Percentiles rank a stretch among this genome's conserved stretches.
Evolutionary conservation across 2,797 vertebrate genomes (phyloP).

Genomic region (Enteromius viviparus): DNA sequence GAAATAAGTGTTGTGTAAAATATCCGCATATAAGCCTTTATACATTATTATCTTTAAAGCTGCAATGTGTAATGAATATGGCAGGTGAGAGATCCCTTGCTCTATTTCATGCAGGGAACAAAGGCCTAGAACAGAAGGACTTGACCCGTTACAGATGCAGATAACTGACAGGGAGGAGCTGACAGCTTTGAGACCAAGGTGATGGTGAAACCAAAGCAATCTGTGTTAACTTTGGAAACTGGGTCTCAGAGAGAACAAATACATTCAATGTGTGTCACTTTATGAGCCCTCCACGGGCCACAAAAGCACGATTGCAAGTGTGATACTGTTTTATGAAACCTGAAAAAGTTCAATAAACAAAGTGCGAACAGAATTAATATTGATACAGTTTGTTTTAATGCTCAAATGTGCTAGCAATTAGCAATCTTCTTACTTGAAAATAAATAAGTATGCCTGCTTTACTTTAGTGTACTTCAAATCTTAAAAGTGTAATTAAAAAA

Average conservation of each 20-base stretch:
- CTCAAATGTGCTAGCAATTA: background rate
- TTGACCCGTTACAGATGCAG: slow-evolving; percentile 60
- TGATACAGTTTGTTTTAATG: background rate
- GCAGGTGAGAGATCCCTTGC: slow-evolving; percentile 30
- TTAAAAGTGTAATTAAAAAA: background rate
- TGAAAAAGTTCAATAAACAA: background rate
- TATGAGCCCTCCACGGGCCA: background rate
- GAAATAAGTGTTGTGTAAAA: slow-evolving; percentile 16
- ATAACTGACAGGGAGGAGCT: slow-evolving; percentile 70
- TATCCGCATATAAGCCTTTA: slow-evolving; percentile 9
- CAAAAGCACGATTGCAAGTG: background rate
- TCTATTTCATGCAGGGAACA: slow-evolving; percentile 58
- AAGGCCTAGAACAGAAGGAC: slow-evolving; percentile 64
- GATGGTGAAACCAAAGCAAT: slow-evolving; percentile 68
- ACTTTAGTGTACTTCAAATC: background rate
- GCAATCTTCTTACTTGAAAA: background rate
- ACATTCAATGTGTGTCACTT: slow-evolving; percentile 35
- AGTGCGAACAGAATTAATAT: background rate
- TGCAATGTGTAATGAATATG: background rate
- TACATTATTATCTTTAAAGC: background rate
- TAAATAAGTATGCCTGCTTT: background rate
- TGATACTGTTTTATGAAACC: background rate
- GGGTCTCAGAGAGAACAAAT: slow-evolving; percentile 59
- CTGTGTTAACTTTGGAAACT: slow-evolving; percentile 65
- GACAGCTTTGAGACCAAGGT: slow-evolving; percentile 46